Evolutionary conservation across 1,140 invertebrate genomes (phyloP).

Genomic region (Zaprionus davidi): DNA sequence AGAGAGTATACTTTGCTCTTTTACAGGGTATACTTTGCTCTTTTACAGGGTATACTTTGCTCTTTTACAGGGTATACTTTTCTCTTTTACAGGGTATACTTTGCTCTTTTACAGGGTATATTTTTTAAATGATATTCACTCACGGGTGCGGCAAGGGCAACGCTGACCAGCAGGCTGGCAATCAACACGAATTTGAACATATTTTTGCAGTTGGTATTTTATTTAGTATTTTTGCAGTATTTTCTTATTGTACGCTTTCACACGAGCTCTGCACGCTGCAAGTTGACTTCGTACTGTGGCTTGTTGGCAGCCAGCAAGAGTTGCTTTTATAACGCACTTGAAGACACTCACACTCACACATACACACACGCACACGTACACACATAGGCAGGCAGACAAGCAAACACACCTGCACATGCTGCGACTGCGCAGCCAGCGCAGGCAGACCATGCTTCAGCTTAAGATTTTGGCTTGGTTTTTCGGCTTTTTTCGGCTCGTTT

Average conservation of each 20-base stretch:
- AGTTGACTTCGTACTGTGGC: constrained; percentile 76
- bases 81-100: too few relatives aligned
- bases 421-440: constrained; percentile 30
- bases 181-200: constrained; percentile 79
- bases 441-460: constrained; percentile 18
- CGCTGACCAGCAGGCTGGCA: constrained; percentile 71
- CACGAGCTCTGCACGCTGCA: constrained; percentile 70
- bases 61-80: neutral
- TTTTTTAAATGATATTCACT: constrained; percentile 47
- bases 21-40: neutral
- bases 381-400: neutral
- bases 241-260: constrained; percentile 26
- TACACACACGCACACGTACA: neutral
- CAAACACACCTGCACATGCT: neutral
- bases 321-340: constrained; percentile 81
- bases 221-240: constrained; percentile 15
- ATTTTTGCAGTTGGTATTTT: constrained; percentile 34
- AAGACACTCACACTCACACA: constrained; percentile 24
- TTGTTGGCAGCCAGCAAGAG: constrained; percentile 54
- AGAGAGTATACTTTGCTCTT: neutral
- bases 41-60: too few relatives aligned
- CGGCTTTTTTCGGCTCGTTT: constrained; percentile 32
- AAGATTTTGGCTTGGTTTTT: constrained; percentile 20
- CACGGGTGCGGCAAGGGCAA: constrained; percentile 67
- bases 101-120: neutral